Base-by-base conservation (phyloP, 2,797 vertebrate genomes). In the Cottoperca gobio region DNA sequence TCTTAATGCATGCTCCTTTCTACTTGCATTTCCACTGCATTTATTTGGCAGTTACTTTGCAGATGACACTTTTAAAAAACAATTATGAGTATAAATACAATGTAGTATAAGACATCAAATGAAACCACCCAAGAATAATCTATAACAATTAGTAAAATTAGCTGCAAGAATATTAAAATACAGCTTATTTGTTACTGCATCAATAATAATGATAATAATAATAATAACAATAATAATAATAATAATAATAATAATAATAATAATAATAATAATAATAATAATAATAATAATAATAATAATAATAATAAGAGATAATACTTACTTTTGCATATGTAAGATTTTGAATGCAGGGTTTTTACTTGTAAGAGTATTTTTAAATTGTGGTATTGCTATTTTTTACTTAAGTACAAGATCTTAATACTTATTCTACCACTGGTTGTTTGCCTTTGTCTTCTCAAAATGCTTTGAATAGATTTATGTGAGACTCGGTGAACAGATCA, bases 141-240 rank as follows among this genome's bases (percentile, higher is more conserved):
- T 21, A 2, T 50, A 50, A 28, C n/a, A 26, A 40, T 52, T 1
- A 28, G 17, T n/a, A n/a, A 6, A 40, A 52, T n/a, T 8, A 39
- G 35, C 33, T 49, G 53, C 50, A 35, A 23, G 43, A 33, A 23
- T 21, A 39, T 39, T 58, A 35, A 48, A 49, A 63, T 39, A 23
- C 21, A 50, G 16, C 35, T n/a, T 50, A 65, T 9, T 49, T 48
- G 43, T 48, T 21, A 48, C n/a, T 16, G 43, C 60, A 63, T 46
- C n/a, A 63, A 63, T 35, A 48, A 48, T 16, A 33, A 55, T 55
- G 61, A 61, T 8, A 37, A 37, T n/a, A n/a, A n/a, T n/a, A n/a
- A n/a, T n/a, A n/a, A n/a, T n/a, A n/a, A n/a, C n/a, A 33, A n/a
- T 8, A 8, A 33, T 8, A 31, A 31, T 31, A 8, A 8, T 33